These are phyloP conservation scores for Brachirus orientalis DNA, from an alignment of 2,113 vertebrate genomes.

Conservation along the genomic window DNA sequence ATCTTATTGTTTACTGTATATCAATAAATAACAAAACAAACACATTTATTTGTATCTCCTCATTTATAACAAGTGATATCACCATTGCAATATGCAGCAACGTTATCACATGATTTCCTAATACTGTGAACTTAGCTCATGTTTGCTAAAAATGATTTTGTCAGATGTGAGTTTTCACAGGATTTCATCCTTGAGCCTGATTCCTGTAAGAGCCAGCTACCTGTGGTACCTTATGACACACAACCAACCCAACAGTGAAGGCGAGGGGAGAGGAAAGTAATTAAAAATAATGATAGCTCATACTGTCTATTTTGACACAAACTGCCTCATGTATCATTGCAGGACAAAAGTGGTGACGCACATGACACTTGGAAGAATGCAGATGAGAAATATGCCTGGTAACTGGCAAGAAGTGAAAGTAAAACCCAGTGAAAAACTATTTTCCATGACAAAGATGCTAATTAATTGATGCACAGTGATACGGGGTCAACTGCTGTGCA, in stretches of 20 bases:
- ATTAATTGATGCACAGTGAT: conserved; percentile 34
- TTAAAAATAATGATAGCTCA: conserved; percentile 63
- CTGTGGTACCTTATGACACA: conserved; percentile 26
- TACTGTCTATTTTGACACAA: conserved; percentile 16
- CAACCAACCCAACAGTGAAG: conserved; percentile 44
- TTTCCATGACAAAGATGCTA: conserved; percentile 6
- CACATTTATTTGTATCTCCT: too few relatives aligned
- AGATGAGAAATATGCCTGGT: conserved; percentile 29
- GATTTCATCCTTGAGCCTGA: conserved; percentile 41
- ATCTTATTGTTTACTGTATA: too few relatives aligned
- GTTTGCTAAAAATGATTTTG: too few relatives aligned
- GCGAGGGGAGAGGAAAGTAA: conserved; percentile 32
- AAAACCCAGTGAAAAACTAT: conserved; percentile 17
- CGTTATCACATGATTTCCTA: too few relatives aligned
- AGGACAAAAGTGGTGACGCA: conserved; percentile 12
- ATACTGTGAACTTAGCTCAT: too few relatives aligned
- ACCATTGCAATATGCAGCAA: too few relatives aligned
- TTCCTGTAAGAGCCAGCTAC: conserved; percentile 45
- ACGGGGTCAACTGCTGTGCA: too few relatives aligned
- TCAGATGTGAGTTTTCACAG: conserved; percentile 54
- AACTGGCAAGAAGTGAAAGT: background rate
- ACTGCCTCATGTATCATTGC: conserved; percentile 3
- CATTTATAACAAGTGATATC: too few relatives aligned
- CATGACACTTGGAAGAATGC: conserved; percentile 13
- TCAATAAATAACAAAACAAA: too few relatives aligned